Evolutionary conservation across 37 sponge, comb jelly and placozoan genomes (phyloP).

Genomic region (Agelas oroides): DNA sequence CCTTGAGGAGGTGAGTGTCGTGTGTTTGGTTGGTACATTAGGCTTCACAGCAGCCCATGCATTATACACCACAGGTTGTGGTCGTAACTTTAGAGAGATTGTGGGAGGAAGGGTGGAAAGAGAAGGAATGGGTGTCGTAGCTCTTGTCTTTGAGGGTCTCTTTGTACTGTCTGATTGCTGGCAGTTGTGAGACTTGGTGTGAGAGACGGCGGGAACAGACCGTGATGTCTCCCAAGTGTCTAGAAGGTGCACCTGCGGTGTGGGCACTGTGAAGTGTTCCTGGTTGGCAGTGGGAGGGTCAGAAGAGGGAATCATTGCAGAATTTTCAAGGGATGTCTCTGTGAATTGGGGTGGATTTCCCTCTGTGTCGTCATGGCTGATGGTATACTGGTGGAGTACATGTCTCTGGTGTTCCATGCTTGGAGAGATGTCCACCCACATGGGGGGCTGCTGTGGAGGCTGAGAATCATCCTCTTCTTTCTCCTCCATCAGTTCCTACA

Average conservation of each 20-base stretch:
- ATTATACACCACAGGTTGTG: not conserved
- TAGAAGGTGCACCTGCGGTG: conserved; percentile 30
- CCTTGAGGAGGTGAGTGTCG: conserved; percentile 4
- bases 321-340: not conserved
- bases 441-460: conserved; percentile 3
- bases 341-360: not conserved
- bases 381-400: conserved; percentile 18
- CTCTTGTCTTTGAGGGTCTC: no score
- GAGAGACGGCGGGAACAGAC: conserved; percentile 2
- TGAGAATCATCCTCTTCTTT: no score
- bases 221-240: conserved; percentile 24
- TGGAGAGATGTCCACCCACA: conserved; percentile 13
- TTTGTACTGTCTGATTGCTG: not conserved
- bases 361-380: not conserved
- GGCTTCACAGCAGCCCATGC: conserved; percentile 30
- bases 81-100: not conserved
- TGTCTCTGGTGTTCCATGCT: conserved; percentile 11
- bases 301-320: not conserved
- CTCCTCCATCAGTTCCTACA: no score
- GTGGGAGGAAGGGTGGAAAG: not conserved
- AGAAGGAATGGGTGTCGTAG: not conserved
- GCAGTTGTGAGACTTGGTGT: conserved; percentile 32
- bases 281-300: not conserved
- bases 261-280: not conserved
- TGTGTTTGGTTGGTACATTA: not conserved